phyloP scores from a whole-genome alignment of 2,888 invertebrate genomes.

The Sarcophaga caerulescens region DNA sequence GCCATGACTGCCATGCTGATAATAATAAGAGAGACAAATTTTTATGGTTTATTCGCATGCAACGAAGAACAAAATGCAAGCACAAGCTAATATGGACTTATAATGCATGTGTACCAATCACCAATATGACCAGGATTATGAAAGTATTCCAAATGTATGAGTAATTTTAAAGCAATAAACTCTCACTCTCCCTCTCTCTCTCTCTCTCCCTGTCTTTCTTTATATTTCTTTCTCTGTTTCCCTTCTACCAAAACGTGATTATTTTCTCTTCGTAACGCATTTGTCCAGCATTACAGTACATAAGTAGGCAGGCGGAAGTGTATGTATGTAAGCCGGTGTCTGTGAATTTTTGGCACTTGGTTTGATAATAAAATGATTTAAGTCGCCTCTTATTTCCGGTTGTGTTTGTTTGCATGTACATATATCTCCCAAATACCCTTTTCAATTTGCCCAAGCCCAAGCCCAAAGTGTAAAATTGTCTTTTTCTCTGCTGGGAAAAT shows the following conservation, averaged over 20 bases:
- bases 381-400: neutral
- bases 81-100: neutral
- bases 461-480: neutral
- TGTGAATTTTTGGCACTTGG: constrained; percentile 37
- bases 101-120: neutral
- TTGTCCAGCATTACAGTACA: too few species aligned
- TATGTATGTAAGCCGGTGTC: neutral
- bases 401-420: neutral
- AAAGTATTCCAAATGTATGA: neutral
- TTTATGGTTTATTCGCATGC: constrained; percentile 52
- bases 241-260: too few species aligned
- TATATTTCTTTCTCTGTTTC: neutral
- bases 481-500: constrained; percentile 26
- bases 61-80: neutral
- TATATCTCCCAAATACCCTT: neutral
- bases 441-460: neutral
- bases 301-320: neutral
- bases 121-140: constrained; percentile 30
- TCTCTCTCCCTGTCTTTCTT: neutral
- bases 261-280: too few species aligned
- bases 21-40: constrained; percentile 59
- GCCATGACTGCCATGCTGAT: constrained; percentile 2
- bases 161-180: constrained; percentile 53
- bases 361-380: constrained; percentile 52
- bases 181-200: neutral